phyloP scores from a whole-genome alignment of 2,888 invertebrate genomes.

The Antheraea yamamai region DNA sequence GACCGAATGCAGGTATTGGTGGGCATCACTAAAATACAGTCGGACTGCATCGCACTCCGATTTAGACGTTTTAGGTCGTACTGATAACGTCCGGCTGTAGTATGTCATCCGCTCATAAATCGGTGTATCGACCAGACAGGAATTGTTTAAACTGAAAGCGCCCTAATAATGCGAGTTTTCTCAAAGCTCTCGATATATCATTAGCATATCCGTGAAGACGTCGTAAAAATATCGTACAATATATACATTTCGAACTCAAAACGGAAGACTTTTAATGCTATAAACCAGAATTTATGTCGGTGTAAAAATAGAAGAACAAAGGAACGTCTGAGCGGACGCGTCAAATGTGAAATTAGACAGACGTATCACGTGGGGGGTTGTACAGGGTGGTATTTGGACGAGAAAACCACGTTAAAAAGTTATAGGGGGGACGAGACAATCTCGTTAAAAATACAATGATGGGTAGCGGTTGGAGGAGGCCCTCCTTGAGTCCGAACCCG shows the following conservation, averaged over 20 bases:
- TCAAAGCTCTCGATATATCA: not conserved
- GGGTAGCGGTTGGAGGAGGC: no score
- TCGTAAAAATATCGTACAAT: not conserved
- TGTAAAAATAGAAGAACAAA: conserved; percentile 23
- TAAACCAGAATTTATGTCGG: conserved; percentile 4
- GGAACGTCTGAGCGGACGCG: conserved; percentile 18
- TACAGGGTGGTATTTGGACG: not conserved
- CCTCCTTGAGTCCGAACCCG: no score
- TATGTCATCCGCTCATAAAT: no score
- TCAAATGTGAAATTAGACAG: conserved; percentile 21
- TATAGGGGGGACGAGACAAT: no score
- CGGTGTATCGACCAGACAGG: no score
- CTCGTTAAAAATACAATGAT: no score
- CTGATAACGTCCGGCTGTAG: no score
- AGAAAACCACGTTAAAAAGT: not conserved
- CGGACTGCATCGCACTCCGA: no score
- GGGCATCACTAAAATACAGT: no score
- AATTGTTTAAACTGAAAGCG: no score
- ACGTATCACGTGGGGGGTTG: conserved; percentile 4
- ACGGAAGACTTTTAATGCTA: conserved; percentile 11
- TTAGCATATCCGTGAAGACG: not conserved
- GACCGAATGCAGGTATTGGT: no score
- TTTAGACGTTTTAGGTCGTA: no score
- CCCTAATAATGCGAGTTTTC: not conserved
- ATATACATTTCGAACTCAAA: not conserved